Percentiles rank a stretch among this genome's conserved stretches.
phyloP scores from a whole-genome alignment of 2,888 invertebrate species.

The Lepidocyrtoides sp. region DNA sequence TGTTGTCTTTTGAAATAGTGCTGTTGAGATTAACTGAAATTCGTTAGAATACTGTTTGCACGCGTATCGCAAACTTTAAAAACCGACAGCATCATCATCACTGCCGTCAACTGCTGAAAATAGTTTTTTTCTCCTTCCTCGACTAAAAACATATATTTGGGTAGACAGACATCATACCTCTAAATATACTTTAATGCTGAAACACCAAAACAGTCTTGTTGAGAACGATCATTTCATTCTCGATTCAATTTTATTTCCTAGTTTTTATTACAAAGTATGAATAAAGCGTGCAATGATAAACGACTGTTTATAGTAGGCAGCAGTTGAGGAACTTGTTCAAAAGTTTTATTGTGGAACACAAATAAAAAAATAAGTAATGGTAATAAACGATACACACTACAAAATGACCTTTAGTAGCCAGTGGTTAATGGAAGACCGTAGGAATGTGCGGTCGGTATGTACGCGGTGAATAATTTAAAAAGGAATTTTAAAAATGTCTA shows the following conservation, averaged over 20 bases:
- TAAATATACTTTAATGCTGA: neutral
- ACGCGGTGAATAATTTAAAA: neutral
- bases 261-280: slow-evolving; percentile 32
- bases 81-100: slow-evolving; percentile 31
- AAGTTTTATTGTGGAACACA: slow-evolving; percentile 48
- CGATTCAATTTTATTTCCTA: slow-evolving; percentile 44
- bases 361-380: neutral
- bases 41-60: slow-evolving; percentile 5
- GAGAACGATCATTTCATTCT: slow-evolving; percentile 52
- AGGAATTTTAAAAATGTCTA: neutral
- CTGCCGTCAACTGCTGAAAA: slow-evolving; percentile 51
- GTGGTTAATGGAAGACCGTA: neutral
- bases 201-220: neutral
- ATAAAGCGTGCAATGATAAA: neutral
- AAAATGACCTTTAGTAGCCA: neutral
- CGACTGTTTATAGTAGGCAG: slow-evolving; percentile 14
- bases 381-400: too few relatives aligned
- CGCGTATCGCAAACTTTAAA: slow-evolving; percentile 21
- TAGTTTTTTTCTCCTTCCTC: slow-evolving; percentile 27
- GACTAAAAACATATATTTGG: too few relatives aligned
- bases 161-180: neutral
- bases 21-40: neutral
- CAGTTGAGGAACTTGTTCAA: slow-evolving; percentile 48
- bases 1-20: neutral
- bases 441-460: neutral